These are phyloP conservation scores for Tinamus guttatus DNA, from an alignment of 2,113 vertebrate species.

Conservation along the genomic window DNA sequence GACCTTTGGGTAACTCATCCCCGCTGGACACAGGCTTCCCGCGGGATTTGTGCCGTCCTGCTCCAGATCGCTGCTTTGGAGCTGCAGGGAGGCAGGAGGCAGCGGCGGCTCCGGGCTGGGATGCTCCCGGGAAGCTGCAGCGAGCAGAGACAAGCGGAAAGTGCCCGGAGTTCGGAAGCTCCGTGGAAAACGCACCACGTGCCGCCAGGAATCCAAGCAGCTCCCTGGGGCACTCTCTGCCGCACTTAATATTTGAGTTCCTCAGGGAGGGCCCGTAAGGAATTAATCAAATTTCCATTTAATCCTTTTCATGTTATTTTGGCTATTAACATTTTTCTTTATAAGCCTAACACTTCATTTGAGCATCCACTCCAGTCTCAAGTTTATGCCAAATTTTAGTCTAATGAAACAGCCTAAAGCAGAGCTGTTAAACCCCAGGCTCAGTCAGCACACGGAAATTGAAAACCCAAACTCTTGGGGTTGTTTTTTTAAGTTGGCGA, in stretches of 20 bases:
- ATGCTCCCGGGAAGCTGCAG: rapidly evolving
- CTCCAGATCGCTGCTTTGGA: background rate
- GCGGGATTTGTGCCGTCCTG: rapidly evolving
- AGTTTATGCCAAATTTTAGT: background rate
- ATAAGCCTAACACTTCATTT: slow-evolving; percentile 14
- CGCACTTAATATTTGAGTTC: slow-evolving; percentile 12
- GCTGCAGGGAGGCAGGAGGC: background rate
- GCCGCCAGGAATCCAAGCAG: rapidly evolving
- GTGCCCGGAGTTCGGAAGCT: rapidly evolving
- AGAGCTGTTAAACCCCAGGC: slow-evolving; percentile 12
- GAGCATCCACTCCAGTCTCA: rapidly evolving
- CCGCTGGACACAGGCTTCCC: rapidly evolving
- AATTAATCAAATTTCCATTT: background rate
- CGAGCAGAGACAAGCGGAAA: rapidly evolving
- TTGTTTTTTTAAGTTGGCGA: slow-evolving; percentile 2
- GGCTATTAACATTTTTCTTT: background rate
- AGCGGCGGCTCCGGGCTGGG: rapidly evolving
- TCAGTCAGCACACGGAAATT: slow-evolving; percentile 21
- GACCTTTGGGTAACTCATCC: background rate
- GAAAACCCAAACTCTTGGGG: background rate
- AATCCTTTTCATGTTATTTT: slow-evolving; percentile 1
- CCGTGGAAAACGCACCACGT: rapidly evolving
- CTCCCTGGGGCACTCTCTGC: no score
- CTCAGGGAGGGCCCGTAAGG: background rate
- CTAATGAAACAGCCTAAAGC: slow-evolving; percentile 35